These are phyloP conservation scores for Phylloscopus whistleri DNA, from an alignment of 2,113 vertebrate genomes.

Conservation along the genomic window DNA sequence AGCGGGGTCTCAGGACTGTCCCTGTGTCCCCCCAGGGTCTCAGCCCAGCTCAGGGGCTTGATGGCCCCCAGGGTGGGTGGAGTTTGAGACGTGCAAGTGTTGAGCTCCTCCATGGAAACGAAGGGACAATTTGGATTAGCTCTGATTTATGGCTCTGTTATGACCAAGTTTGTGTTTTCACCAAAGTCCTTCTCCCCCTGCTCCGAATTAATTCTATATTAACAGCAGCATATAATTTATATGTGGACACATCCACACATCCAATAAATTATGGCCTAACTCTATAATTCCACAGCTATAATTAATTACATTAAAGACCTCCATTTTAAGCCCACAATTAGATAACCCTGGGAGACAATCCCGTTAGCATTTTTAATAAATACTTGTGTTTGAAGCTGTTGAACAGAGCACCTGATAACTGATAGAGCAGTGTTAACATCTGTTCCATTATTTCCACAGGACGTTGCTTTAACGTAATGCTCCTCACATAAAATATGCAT, in stretches of 20 bases:
- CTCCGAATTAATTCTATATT: slow-evolving; percentile 73
- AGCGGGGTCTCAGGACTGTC: background rate
- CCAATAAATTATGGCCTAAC: slow-evolving; percentile 75
- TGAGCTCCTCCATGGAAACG: slow-evolving; percentile 30
- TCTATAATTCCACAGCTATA: slow-evolving; percentile 75
- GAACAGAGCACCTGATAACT: slow-evolving; percentile 83
- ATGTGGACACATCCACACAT: slow-evolving; percentile 64
- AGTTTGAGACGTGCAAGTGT: background rate
- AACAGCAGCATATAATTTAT: slow-evolving; percentile 72
- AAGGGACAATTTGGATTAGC: slow-evolving; percentile 65
- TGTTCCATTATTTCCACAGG: slow-evolving; percentile 83
- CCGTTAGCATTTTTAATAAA: slow-evolving; percentile 82
- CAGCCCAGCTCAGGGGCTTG: rapidly evolving
- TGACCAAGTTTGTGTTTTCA: slow-evolving; percentile 76
- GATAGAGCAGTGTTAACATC: slow-evolving; percentile 82
- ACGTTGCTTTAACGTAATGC: slow-evolving; percentile 76
- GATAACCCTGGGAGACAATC: slow-evolving; percentile 79
- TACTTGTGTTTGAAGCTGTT: slow-evolving; percentile 83
- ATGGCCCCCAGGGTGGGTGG: background rate
- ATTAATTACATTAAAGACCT: slow-evolving; percentile 81
- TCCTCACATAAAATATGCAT: slow-evolving; percentile 84
- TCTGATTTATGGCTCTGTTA: slow-evolving; percentile 74
- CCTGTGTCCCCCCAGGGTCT: background rate
- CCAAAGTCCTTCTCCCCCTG: slow-evolving; percentile 68
- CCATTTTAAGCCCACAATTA: slow-evolving; percentile 77